Conservation (phyloP, 2,797 vertebrate genomes). For the Chrosomus eos region DNA sequence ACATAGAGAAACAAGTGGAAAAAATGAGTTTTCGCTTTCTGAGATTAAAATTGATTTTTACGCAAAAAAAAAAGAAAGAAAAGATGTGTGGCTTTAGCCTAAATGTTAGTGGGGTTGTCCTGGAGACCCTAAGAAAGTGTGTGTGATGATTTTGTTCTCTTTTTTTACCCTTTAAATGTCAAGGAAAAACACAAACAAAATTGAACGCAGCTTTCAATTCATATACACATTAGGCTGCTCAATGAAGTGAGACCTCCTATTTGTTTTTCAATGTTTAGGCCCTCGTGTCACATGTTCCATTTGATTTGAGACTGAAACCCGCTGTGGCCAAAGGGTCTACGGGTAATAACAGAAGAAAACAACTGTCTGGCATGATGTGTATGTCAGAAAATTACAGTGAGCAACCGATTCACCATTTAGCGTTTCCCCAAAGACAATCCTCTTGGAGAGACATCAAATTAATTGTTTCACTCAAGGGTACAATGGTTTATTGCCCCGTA, state of each 20-base stretch:
- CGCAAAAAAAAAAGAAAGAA: neutral
- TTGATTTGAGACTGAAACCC: constrained; percentile 47
- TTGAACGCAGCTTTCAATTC: constrained; percentile 69
- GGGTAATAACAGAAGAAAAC: constrained; percentile 33
- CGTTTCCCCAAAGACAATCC: neutral
- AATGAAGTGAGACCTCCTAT: constrained; percentile 68
- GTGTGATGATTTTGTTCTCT: constrained; percentile 24
- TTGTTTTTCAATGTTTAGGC: constrained; percentile 62
- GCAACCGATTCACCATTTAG: neutral
- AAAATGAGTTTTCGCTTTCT: neutral
- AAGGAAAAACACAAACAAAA: constrained; percentile 67
- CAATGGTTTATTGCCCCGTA: neutral
- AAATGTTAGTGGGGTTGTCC: constrained; percentile 44
- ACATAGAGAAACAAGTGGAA: neutral
- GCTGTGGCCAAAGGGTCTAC: constrained; percentile 5
- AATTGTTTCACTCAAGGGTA: constrained; percentile 3
- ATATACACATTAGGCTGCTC: constrained; percentile 63
- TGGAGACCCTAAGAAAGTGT: constrained; percentile 48
- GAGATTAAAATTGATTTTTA: constrained; percentile 40
- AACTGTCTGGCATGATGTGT: neutral
- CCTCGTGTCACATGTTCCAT: constrained; percentile 57
- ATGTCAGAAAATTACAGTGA: neutral
- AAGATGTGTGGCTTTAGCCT: neutral
- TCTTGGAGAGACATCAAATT: neutral
- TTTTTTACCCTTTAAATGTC: constrained; percentile 71